These are phyloP conservation scores for Ibidorhyncha struthersii DNA, from an alignment of 2,113 vertebrate species.

Conservation along the genomic window DNA sequence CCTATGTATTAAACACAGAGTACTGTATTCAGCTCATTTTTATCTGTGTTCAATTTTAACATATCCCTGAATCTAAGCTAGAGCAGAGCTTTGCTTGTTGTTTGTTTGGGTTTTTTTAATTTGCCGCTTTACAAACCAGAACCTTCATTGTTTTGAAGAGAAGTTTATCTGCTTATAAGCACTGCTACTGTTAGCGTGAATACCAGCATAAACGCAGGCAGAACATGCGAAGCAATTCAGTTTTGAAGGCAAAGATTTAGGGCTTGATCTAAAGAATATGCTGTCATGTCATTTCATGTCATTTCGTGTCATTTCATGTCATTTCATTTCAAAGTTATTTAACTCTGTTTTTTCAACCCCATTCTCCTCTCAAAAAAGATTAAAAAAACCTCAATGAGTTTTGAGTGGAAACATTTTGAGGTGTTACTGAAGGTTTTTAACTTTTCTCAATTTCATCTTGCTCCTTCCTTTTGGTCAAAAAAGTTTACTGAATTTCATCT, in stretches of 20 bases:
- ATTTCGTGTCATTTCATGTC: too few species aligned
- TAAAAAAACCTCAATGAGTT: background rate
- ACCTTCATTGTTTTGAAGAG: background rate
- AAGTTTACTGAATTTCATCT: background rate
- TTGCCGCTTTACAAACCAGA: background rate
- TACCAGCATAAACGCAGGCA: background rate
- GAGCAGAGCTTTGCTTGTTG: background rate
- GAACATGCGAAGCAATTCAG: background rate
- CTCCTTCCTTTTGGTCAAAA: background rate
- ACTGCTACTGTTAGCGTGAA: background rate
- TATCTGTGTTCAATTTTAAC: background rate
- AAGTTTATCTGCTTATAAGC: background rate
- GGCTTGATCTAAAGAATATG: background rate
- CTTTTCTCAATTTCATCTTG: background rate
- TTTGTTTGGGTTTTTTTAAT: background rate
- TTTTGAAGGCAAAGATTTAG: constrained; percentile 9
- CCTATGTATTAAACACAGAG: background rate
- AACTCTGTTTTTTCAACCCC: background rate
- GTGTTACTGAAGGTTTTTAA: background rate
- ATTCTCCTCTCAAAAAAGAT: background rate
- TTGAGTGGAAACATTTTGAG: constrained; percentile 10
- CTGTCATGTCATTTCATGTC: background rate
- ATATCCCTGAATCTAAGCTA: background rate
- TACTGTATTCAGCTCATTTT: background rate
- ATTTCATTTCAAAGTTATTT: constrained; percentile 5